Conservation (phyloP, 2,113 vertebrate genomes). For the Herpetotheres cachinnans region DNA sequence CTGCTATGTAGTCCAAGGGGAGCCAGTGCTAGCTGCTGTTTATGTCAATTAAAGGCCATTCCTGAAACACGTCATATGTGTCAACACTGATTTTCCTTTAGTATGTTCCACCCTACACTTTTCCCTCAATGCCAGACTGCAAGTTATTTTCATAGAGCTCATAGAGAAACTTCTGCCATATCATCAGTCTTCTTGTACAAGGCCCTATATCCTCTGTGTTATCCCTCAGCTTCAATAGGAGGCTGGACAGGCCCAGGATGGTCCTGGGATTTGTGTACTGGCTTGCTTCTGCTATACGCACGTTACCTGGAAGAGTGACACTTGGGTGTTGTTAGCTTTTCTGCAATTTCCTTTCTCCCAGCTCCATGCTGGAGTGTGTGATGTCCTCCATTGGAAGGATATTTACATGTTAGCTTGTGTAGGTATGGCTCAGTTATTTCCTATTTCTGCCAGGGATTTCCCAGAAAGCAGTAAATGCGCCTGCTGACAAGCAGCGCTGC, state of each 20-base stretch:
- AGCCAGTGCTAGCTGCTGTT: background rate
- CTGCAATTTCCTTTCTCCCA: background rate
- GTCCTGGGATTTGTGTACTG: background rate
- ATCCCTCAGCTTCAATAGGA: background rate
- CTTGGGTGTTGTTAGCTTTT: background rate
- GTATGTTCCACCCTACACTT: background rate
- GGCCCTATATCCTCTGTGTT: background rate
- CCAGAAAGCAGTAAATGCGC: background rate
- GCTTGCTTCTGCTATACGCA: background rate
- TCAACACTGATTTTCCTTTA: background rate
- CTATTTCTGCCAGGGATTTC: background rate
- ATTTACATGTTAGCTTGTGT: background rate
- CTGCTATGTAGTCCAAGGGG: background rate
- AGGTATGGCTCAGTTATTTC: background rate
- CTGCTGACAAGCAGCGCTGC: background rate
- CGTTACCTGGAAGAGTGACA: rapidly evolving
- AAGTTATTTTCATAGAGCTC: background rate
- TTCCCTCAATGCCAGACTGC: background rate
- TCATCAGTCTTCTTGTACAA: background rate
- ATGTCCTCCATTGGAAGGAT: background rate
- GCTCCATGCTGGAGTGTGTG: background rate
- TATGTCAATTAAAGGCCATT: background rate
- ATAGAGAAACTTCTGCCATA: background rate
- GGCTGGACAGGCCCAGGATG: background rate
- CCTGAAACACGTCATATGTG: background rate